phyloP scores from a whole-genome alignment of 2,888 invertebrate species.

The Halictus ligatus region DNA sequence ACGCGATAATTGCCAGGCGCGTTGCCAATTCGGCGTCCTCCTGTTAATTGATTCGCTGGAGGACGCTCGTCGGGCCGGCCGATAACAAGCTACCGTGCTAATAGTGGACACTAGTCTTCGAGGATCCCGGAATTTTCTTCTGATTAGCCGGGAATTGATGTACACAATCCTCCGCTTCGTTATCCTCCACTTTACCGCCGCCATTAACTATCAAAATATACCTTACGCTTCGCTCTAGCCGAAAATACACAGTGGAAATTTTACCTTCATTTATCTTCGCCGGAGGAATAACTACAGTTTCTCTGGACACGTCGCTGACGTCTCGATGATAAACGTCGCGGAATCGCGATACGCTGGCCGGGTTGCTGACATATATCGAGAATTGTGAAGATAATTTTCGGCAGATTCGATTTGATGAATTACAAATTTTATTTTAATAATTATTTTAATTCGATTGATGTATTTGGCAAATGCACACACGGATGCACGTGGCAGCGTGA shows the following conservation, averaged over 20 bases:
- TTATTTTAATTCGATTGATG: too few species aligned
- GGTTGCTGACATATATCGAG: too few species aligned
- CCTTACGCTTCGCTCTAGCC: neutral
- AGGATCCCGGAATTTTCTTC: slow-evolving; percentile 6
- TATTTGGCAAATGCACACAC: too few species aligned
- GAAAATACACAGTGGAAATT: too few species aligned
- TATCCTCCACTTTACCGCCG: neutral
- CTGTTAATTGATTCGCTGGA: slow-evolving; percentile 71
- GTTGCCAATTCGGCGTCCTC: slow-evolving; percentile 70
- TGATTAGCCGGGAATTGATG: slow-evolving; percentile 1
- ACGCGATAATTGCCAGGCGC: slow-evolving; percentile 74
- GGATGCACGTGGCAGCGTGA: too few species aligned
- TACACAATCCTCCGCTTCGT: neutral
- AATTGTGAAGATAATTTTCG: too few species aligned
- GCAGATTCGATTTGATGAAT: too few species aligned
- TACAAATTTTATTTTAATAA: too few species aligned
- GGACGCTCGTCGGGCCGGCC: slow-evolving; percentile 56
- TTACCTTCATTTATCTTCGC: neutral
- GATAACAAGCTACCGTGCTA: slow-evolving; percentile 58
- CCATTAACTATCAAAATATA: neutral
- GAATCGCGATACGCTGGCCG: too few species aligned
- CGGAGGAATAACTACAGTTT: neutral
- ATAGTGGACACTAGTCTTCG: slow-evolving; percentile 31
- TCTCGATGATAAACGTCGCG: too few species aligned
- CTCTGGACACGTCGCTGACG: too few species aligned